These are phyloP conservation scores for Drosophila malerkotliana DNA, from an alignment of 1,140 invertebrate species.

Conservation along the genomic window DNA sequence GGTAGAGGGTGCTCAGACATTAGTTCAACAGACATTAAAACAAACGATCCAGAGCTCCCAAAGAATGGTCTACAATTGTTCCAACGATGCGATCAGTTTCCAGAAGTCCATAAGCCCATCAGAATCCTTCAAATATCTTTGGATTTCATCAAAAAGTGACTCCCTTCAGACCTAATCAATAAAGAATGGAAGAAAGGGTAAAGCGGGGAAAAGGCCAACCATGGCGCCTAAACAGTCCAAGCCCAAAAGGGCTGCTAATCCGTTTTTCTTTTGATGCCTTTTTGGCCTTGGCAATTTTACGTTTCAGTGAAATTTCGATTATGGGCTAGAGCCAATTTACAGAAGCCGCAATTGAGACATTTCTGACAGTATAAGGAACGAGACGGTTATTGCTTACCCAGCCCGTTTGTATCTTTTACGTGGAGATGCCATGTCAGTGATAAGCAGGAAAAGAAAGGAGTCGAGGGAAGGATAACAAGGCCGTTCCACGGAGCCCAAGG, in stretches of 20 bases:
- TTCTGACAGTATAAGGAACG: slow-evolving; percentile 62
- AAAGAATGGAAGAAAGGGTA: slow-evolving; percentile 33
- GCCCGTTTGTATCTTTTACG: slow-evolving; percentile 50
- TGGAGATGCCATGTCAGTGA: slow-evolving; percentile 60
- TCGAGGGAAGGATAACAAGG: slow-evolving; percentile 54
- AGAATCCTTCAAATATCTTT: not conserved
- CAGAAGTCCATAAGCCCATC: not conserved
- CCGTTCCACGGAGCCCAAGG: slow-evolving; percentile 42
- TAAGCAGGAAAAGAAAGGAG: slow-evolving; percentile 35
- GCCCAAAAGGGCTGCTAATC: slow-evolving; percentile 42
- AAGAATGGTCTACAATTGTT: not conserved
- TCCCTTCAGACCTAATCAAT: slow-evolving; percentile 41
- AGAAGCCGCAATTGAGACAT: slow-evolving; percentile 76
- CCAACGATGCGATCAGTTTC: not conserved
- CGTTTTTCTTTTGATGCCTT: slow-evolving; percentile 17
- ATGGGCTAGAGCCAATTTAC: slow-evolving; percentile 68
- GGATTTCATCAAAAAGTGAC: slow-evolving; percentile 20
- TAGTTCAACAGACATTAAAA: not conserved
- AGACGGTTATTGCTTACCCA: slow-evolving; percentile 65
- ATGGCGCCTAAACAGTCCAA: slow-evolving; percentile 49
- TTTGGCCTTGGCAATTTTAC: slow-evolving; percentile 64
- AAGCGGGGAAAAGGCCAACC: slow-evolving; percentile 45
- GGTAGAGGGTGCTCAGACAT: slow-evolving; percentile 53
- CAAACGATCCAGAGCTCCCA: not conserved
- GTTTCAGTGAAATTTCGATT: slow-evolving; percentile 77